Evolutionary conservation across 2,888 invertebrate species (phyloP).

Genomic region (Leptopilina syphax): DNA sequence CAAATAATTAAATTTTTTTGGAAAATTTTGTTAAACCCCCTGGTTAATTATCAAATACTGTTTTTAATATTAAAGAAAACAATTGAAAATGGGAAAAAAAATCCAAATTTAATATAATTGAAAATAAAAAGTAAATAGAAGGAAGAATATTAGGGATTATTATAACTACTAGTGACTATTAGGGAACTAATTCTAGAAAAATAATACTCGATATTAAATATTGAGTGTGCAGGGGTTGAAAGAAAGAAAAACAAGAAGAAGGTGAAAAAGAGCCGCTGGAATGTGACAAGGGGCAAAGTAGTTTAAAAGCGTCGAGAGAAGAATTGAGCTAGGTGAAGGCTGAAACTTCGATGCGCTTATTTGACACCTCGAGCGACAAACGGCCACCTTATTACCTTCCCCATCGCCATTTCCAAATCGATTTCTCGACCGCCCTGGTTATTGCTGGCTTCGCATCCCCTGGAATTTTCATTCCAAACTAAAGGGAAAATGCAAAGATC

Average conservation of each 20-base stretch:
- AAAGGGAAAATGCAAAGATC: constrained; percentile 7
- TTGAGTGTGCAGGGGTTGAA: constrained; percentile 7
- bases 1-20: no score
- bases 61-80: no score
- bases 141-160: no score
- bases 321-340: constrained; percentile 56
- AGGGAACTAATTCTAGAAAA: no score
- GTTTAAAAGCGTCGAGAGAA: constrained; percentile 56
- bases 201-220: no score
- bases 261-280: constrained; percentile 53
- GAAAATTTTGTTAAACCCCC: no score
- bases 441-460: constrained; percentile 20
- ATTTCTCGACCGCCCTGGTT: constrained; percentile 52
- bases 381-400: constrained; percentile 73
- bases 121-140: no score
- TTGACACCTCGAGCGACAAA: constrained; percentile 74
- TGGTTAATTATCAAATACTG: no score
- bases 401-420: constrained; percentile 58
- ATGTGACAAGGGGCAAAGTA: constrained; percentile 59
- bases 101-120: no score
- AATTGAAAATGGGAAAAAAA: no score
- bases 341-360: constrained; percentile 70
- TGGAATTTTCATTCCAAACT: constrained; percentile 53
- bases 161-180: no score
- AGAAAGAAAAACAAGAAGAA: constrained; percentile 37